A percentile compares a stretch with the other conserved stretches of the same genome.
These are phyloP conservation scores for Gastrophryne carolinensis DNA, from an alignment of 2,797 vertebrate genomes.

Conservation along the genomic window DNA sequence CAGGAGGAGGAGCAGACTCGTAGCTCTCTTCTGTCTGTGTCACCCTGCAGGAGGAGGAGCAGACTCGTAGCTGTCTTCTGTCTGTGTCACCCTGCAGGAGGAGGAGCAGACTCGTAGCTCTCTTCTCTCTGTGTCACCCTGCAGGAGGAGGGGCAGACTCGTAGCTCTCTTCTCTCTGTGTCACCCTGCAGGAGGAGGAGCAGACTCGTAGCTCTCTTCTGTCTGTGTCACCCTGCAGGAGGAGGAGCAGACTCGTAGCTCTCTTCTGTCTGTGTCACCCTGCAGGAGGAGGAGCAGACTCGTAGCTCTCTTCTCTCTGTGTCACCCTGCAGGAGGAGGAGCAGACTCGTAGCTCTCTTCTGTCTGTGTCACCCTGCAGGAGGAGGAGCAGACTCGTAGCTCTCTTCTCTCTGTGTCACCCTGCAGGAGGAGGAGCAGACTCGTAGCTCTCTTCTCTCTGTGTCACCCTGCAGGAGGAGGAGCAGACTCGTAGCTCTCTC, in stretches of 20 bases:
- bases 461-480: neutral
- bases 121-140: neutral
- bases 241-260: neutral
- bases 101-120: conserved; percentile 15
- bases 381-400: neutral
- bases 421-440: neutral
- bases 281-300: too few relatives aligned
- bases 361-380: conserved; percentile 5
- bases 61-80: conserved; percentile 7
- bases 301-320: conserved; percentile 12
- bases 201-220: neutral
- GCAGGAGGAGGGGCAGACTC: neutral
- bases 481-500: too few relatives aligned
- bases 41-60: neutral
- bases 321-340: neutral
- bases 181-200: conserved; percentile 7
- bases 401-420: conserved; percentile 7
- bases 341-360: conserved; percentile 9
- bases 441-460: neutral
- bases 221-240: neutral
- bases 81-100: conserved; percentile 14
- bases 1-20: conserved; percentile 1
- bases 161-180: neutral
- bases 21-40: neutral
- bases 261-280: neutral